Evolutionary conservation across 2,888 invertebrate species (phyloP), one percentile per base, ranked within the genome.

Genomic region (Coelopa pilipes): DNA sequence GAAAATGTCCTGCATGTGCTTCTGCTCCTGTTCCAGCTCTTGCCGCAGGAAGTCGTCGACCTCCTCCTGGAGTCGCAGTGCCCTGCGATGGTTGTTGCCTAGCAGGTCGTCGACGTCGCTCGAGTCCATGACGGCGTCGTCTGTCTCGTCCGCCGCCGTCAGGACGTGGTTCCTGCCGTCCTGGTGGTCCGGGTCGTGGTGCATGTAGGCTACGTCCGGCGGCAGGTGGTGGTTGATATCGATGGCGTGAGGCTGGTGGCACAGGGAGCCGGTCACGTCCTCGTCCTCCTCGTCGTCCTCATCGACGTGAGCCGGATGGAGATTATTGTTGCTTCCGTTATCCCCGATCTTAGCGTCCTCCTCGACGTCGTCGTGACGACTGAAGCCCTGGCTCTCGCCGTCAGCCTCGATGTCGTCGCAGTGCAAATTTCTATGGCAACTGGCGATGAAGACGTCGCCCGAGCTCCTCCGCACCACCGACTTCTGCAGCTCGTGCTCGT

Each of bases 101-200:
- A 34, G 34, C 34, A 34, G 7, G 34, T 34, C 63, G 17, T 66
- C 59, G 19, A 21, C 50, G 19, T 59, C 57, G 2, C 60, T 47
- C 10, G 19, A 46, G 60, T 17, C 46, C 17, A 21, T 49, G 34
- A 19, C 60, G 34, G 15, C 60, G 47, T 72, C 63, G 53, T 21
- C 5, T 1, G 1, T 49, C 53, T 72, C 63, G 53, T 21, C 5
- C 5, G 1, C 59, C 5, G n/a, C 62, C n/a, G n/a, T 50, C 60
- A 21, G 12, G 46, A 15, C 45, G 62, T 50, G 15, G 45, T n/a
- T 13, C 4, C 15, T 70, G 74, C 76, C 50, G 75, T 78, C 72
- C 77, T 57, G 11, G 7, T 67, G 73, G n/a, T 75, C 74, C 10
- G 74, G 73, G 73, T 70, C 57, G 1, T 21, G 59, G 11, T 50